phyloP scores from a whole-genome alignment of 2,888 invertebrate species.

The Tillus elongatus region DNA sequence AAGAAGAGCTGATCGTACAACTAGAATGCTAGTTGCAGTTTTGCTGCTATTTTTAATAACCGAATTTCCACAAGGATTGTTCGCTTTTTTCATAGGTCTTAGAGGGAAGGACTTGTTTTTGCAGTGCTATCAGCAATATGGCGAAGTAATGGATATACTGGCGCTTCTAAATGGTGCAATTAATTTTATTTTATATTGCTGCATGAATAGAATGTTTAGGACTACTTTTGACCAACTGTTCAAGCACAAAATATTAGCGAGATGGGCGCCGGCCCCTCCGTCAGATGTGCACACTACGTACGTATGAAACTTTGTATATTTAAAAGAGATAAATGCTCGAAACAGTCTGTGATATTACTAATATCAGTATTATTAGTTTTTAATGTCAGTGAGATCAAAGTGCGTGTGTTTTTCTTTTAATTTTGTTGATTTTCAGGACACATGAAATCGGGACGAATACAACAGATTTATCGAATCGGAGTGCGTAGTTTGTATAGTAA shows the following conservation, averaged over 20 bases:
- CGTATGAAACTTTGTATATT: constrained; percentile 40
- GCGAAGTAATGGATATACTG: constrained; percentile 82
- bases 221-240: constrained; percentile 67
- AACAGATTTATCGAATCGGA: background rate
- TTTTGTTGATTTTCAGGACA: constrained; percentile 3
- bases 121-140: constrained; percentile 70
- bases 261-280: constrained; percentile 51
- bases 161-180: constrained; percentile 86
- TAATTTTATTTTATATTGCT: constrained; percentile 87
- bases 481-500: no score
- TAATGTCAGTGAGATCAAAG: no score
- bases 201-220: constrained; percentile 90
- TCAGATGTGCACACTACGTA: constrained; percentile 58
- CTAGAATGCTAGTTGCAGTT: constrained; percentile 80
- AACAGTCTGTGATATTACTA: background rate
- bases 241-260: constrained; percentile 52
- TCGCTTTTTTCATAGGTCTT: constrained; percentile 54
- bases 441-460: background rate
- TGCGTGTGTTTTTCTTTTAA: background rate
- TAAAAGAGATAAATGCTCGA: background rate
- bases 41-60: constrained; percentile 78
- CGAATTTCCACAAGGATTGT: constrained; percentile 66
- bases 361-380: no score
- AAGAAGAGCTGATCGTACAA: constrained; percentile 75
- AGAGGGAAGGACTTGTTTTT: constrained; percentile 63